Percentiles rank a stretch among this genome's conserved stretches.
phyloP scores from a whole-genome alignment of 1,140 invertebrate species.

The Paraescarpia echinospica region DNA sequence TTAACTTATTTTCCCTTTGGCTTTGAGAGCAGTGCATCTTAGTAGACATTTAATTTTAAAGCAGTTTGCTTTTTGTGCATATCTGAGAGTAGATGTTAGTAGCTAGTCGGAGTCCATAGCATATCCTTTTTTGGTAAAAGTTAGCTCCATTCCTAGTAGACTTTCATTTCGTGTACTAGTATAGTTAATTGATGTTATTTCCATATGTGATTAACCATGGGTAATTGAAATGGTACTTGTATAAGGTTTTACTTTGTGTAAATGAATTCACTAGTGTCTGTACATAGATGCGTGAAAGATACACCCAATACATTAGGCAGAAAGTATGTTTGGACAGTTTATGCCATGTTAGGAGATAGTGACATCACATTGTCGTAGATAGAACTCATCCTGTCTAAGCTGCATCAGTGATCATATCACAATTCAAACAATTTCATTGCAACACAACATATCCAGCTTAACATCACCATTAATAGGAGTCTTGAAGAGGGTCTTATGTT shows the following conservation, averaged over 20 bases:
- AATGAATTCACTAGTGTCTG: neutral
- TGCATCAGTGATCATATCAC: neutral
- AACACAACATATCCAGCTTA: neutral
- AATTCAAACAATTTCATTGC: neutral
- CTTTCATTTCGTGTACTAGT: neutral
- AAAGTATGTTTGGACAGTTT: neutral
- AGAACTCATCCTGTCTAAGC: too few relatives aligned
- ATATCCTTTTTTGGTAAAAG: neutral
- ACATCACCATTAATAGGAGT: neutral
- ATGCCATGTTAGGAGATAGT: neutral
- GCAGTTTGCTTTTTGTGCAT: neutral
- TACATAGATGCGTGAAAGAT: neutral
- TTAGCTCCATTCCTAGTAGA: neutral
- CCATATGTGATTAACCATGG: neutral
- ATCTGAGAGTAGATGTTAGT: neutral
- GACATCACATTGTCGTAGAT: neutral
- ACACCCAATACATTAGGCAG: neutral
- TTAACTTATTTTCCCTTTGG: neutral
- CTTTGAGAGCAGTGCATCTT: neutral
- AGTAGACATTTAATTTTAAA: neutral
- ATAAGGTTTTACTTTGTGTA: neutral
- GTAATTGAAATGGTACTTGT: neutral
- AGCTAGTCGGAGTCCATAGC: neutral
- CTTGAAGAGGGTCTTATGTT: neutral
- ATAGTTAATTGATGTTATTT: neutral